These are phyloP conservation scores for Myrmecophaga tridactyla DNA, from an alignment of 2,113 vertebrate genomes.

Conservation along the genomic window DNA sequence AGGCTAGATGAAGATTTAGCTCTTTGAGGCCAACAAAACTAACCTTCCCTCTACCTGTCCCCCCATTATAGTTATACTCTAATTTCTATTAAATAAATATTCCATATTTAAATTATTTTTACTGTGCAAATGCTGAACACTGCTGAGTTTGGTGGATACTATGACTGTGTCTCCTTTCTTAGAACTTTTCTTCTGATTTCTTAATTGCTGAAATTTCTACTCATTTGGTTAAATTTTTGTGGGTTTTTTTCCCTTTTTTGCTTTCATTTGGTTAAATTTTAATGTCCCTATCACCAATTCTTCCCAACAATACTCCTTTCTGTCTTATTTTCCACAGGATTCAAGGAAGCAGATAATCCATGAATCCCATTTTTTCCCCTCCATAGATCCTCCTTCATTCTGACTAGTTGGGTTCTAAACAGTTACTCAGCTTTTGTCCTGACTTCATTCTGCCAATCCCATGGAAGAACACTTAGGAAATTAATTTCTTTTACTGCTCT, in stretches of 20 bases:
- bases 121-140: not conserved
- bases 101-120: not conserved
- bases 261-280: not conserved
- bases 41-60: not conserved
- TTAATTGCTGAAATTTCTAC: not conserved
- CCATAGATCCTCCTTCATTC: not conserved
- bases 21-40: not conserved
- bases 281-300: not conserved
- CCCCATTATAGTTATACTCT: not conserved
- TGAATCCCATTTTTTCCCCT: not conserved
- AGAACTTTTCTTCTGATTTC: not conserved
- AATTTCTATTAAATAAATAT: constrained; percentile 3
- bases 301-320: not conserved
- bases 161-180: not conserved
- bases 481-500: not conserved
- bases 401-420: not conserved
- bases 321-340: not conserved
- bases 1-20: not conserved
- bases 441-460: not conserved
- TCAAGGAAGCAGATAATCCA: not conserved
- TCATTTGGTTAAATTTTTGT: not conserved
- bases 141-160: not conserved
- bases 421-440: not conserved
- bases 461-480: not conserved
- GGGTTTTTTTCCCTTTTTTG: too few relatives aligned